Evolutionary conservation across 2,797 vertebrate genomes (phyloP), one percentile per base, ranked within the genome.

Genomic region (Melanotaenia parkinsoni): DNA sequence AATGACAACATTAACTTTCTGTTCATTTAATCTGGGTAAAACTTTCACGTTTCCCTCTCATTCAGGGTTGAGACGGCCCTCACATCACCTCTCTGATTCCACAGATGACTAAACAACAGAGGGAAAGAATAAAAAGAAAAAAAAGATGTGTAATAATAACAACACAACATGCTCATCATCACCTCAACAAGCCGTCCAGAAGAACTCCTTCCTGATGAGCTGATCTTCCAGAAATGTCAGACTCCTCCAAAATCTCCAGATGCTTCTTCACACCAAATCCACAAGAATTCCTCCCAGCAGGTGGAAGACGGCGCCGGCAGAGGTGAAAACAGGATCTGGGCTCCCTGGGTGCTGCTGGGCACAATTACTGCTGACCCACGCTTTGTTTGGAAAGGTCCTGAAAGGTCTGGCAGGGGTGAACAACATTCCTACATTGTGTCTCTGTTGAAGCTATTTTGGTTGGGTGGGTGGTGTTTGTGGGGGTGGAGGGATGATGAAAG

Each of bases 351-450:
- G 70, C 66, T 73, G 82, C 77, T 50, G 76, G 83, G 77, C 74
- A 83, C 84, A 79, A 74, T 88, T 81, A 93, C 83, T 94, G 94
- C 94, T 95, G 93, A 94, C 90, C 73, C 71, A 73, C 22, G 22
- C 77, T 77, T 77, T 80, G 85, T 83, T 85, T 67, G 93, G 90
- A 94, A 95, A 93, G 79, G 89, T 79, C 88, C 86, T 92, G 94
- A 95, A 95, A 93, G 85, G 84, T 94, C 94, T 91, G 94, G 94
- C 77, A 93, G 84, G 81, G 77, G 58, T 88, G 90, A 92, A 93
- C 86, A 84, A 83, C 86, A 83, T 84, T 76, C 80, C 70, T 45
- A 68, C 89, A 93, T 92, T 93, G 93, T 93, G 76, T 74, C 75
- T 83, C 37, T 72, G 78, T 65, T 76, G 64, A 65, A 80, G 83